phyloP scores from a whole-genome alignment of 2,113 vertebrate genomes.

The Xiphophorus hellerii region DNA sequence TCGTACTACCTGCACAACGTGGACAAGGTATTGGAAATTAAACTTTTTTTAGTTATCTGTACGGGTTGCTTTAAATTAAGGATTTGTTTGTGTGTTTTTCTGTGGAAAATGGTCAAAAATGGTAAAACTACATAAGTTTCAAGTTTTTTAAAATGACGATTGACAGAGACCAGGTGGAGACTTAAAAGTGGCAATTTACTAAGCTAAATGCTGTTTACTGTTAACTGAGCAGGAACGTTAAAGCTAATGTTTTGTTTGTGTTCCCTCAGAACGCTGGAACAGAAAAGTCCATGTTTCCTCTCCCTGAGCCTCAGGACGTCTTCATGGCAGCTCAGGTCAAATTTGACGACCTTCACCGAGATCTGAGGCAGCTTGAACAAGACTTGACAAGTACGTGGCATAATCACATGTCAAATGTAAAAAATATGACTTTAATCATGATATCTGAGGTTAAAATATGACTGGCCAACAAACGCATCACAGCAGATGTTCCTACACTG shows the following conservation, averaged over 20 bases:
- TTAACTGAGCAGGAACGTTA: background rate
- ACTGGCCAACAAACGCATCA: constrained; percentile 37
- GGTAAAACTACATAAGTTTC: background rate
- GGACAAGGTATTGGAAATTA: constrained; percentile 84
- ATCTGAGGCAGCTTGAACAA: constrained; percentile 87
- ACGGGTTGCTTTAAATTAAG: background rate
- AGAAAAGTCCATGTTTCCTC: constrained; percentile 89
- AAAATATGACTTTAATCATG: background rate
- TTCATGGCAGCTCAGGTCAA: constrained; percentile 95
- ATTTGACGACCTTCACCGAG: constrained; percentile 92
- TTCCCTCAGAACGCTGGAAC: constrained; percentile 87
- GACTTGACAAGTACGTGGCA: constrained; percentile 87
- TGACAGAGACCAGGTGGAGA: background rate
- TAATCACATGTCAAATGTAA: background rate
- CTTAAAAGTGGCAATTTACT: background rate
- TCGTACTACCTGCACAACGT: constrained; percentile 91
- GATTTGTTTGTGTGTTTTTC: background rate
- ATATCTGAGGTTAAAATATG: constrained; percentile 14
- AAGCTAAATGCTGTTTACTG: background rate
- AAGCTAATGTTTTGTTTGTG: background rate
- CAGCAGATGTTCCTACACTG: constrained; percentile 47
- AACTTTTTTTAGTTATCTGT: background rate
- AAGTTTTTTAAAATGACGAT: background rate
- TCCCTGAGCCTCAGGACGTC: constrained; percentile 94
- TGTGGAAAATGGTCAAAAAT: background rate